Evolutionary conservation across 2,113 vertebrate genomes (phyloP), one percentile per base, ranked within the genome.

Genomic region (Ramphastos sulfuratus): DNA sequence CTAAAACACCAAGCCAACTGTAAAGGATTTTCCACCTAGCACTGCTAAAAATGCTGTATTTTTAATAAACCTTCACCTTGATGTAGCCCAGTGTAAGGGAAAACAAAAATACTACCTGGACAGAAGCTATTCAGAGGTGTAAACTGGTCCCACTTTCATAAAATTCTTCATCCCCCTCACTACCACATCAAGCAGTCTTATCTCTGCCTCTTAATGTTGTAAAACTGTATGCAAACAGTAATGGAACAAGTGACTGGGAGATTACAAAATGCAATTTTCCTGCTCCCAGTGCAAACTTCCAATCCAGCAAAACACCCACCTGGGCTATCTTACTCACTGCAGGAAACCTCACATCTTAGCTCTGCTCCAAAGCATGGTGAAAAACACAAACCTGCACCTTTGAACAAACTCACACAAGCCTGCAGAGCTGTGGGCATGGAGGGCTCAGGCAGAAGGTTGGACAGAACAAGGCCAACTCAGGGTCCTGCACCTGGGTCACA

Each of bases 191-290:
- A 65, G 54, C 39, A 82, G 58, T 55, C 61, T 94, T 87, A 93
- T 85, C 89, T 87, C 48, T 85, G 76, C 79, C 65, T 74, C 75
- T 83, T 83, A 64, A 1, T 1, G 56, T 90, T 93, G 76, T 88
- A 95, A 90, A 90, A 90, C 90, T 70, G 55, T 75, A 93, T 90
- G 85, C 91, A 95, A 96, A 95, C 82, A 83, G 76, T 70, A 94
- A 88, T 66, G 88, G 92, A 96, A 93, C 59, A 90, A 95, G 88
- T 90, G 82, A 92, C 80, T 52, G 31, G 46, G 48, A 82, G 67
- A 95, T 93, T 91, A 75, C 59, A 89, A 90, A 94, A 95, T 84
- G 82, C 76, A 91, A 66, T 96, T 93, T 93, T 90, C 73, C 76
- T 95, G 76, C 70, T 96, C 37, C 92, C 84, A 42, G 7, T 81